Base-by-base conservation (phyloP, 2,113 vertebrate species). In the Hypomesus transpacificus region DNA sequence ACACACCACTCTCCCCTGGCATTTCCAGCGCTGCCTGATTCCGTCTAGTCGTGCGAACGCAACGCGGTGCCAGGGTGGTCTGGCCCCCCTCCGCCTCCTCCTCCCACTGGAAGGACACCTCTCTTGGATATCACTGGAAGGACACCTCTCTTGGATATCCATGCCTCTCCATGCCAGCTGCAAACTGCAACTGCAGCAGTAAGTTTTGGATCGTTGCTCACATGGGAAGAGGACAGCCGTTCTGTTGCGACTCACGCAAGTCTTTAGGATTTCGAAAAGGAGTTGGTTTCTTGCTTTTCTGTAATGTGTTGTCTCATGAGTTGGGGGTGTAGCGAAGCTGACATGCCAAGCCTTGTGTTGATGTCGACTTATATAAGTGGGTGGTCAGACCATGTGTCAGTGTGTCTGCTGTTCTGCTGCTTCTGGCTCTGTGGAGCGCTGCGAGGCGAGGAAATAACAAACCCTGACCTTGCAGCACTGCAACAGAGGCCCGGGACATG, bases 381-480 rank as follows among this genome's bases (percentile, higher is more conserved):
- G 14, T n/a, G 24, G 62, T 31, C 54, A 56, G 54, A 18, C 1
- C 54, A 16, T 5, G 54, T 56, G 54, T 17, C 54, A 6, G 16
- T 56, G n/a, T 17, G 14, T 54, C 9, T 17, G 54, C 16, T 18
- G n/a, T 56, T 2, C 1, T 56, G 54, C 54, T 56, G 54, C 54
- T 56, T 7, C 54, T 18, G 54, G 54, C 54, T 56, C 16, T 17
- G 16, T 56, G 54, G 16, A 18, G 39, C 16, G 73, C 39, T 46
- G 2, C 73, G 0, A 26, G 1, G 68, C 75, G 66, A 0, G 69
- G 6, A 67, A 75, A 66, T 58, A 77, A 71, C 74, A 84, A 86
- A 80, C 82, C 6, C 56, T 88, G 93, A 92, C 92, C 92, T 93
- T 94, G 92, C 88, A 39, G 77, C 21, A 77, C 79, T 80, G 77